phyloP scores from a whole-genome alignment of 2,888 invertebrate genomes.

The Esperia sulphurella region DNA sequence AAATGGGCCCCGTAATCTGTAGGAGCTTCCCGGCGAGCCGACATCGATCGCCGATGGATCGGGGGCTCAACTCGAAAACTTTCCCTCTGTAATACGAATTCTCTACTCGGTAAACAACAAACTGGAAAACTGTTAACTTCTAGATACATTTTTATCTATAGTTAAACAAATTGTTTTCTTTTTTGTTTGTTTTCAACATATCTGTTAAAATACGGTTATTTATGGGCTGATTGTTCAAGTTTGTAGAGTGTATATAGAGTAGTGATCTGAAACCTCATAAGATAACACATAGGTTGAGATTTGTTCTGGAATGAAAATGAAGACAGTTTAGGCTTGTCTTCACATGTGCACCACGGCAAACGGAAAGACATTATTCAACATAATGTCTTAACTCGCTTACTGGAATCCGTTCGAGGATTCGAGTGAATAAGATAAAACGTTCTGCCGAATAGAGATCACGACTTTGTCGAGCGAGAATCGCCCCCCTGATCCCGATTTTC shows the following conservation, averaged over 20 bases:
- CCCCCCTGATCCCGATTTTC: no score
- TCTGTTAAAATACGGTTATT: not conserved
- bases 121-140: constrained; percentile 26
- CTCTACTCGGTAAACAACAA: constrained; percentile 36
- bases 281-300: no score
- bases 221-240: no score
- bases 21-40: constrained; percentile 47
- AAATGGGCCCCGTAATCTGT: constrained; percentile 70
- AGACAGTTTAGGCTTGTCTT: not conserved
- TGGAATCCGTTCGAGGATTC: no score
- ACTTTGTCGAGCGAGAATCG: no score
- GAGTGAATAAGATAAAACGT: no score
- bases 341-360: not conserved
- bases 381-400: no score
- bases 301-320: not conserved
- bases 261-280: no score
- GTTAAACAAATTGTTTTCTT: constrained; percentile 21
- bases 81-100: constrained; percentile 46
- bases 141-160: constrained; percentile 35
- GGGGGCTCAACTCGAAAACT: constrained; percentile 47
- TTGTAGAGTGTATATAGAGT: no score
- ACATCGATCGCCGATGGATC: constrained; percentile 62
- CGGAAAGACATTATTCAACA: no score
- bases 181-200: constrained; percentile 11
- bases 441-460: no score